Base-by-base conservation (phyloP, 2,888 invertebrate genomes). In the Nomada lathburiana region DNA sequence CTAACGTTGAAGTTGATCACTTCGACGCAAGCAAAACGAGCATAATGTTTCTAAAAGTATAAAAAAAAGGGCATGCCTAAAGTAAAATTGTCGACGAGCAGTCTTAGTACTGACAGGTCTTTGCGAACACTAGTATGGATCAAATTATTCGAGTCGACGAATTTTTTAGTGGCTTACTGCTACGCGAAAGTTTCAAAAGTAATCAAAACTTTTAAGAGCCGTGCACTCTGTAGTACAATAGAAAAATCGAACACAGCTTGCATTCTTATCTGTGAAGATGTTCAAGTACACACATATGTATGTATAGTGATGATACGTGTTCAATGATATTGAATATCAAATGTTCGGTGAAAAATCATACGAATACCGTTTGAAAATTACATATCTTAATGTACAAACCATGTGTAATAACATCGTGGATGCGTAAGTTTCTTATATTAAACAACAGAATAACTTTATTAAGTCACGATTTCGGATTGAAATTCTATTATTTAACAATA, bases 201-300 rank as follows among this genome's bases (percentile, higher is more conserved):
- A 81, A 81, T 81, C 73, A 76, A 76, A 81, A 81, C 64, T 74
- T 76, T 42, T 55, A 44, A 44, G 44, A 44, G 65, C 47, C 69
- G 67, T 50, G 59, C 67, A 55, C 42, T 62, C 53, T 29, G 44
- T 53, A 57, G 7, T 52, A 36, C 65, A 59, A 57, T 42, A 5
- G 57, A 57, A 70, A 70, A 62, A 62, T 44, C n/a, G 23, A 18
- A 63, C 18, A n/a, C 50, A 60, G 47, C 60, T 60, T 36, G 36
- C 23, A 53, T 29, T 29, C 53, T 52, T 47, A 36, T 36, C 36
- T 1, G n/a, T 23, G 29, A 50, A 53, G 16, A 68, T 26, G n/a
- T 50, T 11, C 4, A 47, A 9, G 26, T 50, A 36, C 29, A 18
- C 13, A n/a, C 18, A 53, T 36, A 53, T 36, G 20, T 52, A 60